Evolutionary conservation across 2,113 vertebrate genomes (phyloP).

Genomic region (chimpanzee (Pan troglodytes)): NHGRI_mPanTro3-v2.1_pri NC_072411.2:77064001-77064500

Average conservation of each 20-base stretch:
- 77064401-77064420: neutral
- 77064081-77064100: neutral
- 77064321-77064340: conserved; percentile 12
- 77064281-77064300: neutral
- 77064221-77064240: neutral
- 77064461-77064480: neutral
- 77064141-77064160: neutral
- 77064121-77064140: neutral
- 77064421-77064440: neutral
- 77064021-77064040: neutral
- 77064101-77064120: neutral
- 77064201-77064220: neutral
- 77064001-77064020: neutral
- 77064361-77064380: neutral
- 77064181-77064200: neutral
- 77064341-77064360: neutral
- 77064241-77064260: neutral
- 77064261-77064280: neutral
- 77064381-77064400: neutral
- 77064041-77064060: neutral
- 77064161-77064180: neutral
- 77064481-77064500: neutral
- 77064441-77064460: neutral
- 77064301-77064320: neutral
- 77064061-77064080: neutral